Evolutionary conservation across 2,888 invertebrate species (phyloP).

Genomic region (Neoscelio sp.): DNA sequence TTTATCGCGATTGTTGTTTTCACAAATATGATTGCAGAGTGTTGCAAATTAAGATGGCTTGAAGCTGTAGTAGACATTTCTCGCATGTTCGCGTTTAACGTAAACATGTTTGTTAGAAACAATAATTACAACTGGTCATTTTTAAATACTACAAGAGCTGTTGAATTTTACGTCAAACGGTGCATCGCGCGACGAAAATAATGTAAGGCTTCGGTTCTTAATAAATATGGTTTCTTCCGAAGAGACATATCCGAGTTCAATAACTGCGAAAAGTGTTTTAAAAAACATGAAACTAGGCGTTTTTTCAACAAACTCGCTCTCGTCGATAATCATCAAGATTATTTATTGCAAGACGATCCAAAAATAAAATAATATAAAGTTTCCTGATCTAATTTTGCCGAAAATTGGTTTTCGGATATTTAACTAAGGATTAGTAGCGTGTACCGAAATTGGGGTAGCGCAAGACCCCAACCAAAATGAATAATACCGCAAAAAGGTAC

Average conservation of each 20-base stretch:
- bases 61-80: too few species aligned
- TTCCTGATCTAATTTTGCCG: constrained; percentile 2
- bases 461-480: constrained; percentile 22
- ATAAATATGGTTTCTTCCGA: constrained; percentile 53
- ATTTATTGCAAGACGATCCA: too few species aligned
- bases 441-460: neutral
- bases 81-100: too few species aligned
- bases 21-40: neutral
- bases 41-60: constrained; percentile 12
- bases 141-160: neutral
- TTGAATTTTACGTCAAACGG: neutral
- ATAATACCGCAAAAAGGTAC: constrained; percentile 20
- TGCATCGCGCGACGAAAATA: constrained; percentile 1
- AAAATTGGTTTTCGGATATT: constrained; percentile 27
- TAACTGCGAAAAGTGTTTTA: constrained; percentile 21
- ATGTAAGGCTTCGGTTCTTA: constrained; percentile 45
- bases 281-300: too few species aligned
- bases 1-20: constrained; percentile 23
- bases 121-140: too few species aligned
- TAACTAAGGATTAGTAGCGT: constrained; percentile 7
- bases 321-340: too few species aligned
- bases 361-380: constrained; percentile 1
- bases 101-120: too few species aligned
- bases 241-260: neutral
- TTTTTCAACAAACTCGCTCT: too few species aligned